Evolutionary conservation across 2,888 invertebrate genomes (phyloP), one percentile per base, ranked within the genome.

Genomic region (Malachius bipustulatus): DNA sequence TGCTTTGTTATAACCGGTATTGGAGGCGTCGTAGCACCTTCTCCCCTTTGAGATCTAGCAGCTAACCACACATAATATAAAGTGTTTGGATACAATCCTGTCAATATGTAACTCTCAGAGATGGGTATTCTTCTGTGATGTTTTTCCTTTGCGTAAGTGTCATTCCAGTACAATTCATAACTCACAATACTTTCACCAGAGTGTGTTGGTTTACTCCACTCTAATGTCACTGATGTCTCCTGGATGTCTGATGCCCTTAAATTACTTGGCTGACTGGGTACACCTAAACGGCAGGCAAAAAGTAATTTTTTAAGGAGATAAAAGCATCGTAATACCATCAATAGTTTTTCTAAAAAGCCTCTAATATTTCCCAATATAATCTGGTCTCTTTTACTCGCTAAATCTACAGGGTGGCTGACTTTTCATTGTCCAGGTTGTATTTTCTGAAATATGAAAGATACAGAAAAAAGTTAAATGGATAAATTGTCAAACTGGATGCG

Each of bases 101-200:
- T 82, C 51, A 97, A 71, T 13, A 82, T 84, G 69, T 89, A 93
- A 15, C 78, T 77, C 60, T 89, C 87, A 12, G 78, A 75, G 45
- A 83, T 81, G 16, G 82, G 78, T 56, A 89, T 85, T 52, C 81
- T 77, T 53, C 85, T 76, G 59, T 82, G 82, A 64, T 84, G 83
- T 59, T 81, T 81, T 59, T 85, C 83, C 70, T 87, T 82, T 34
- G 88, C 87, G 55, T 89, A 90, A 14, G 91, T 90, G 60, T 91
- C 91, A 67, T 96, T 97, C 89, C 91, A 96, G 62, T 93, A 94
- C 14, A 97, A 73, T 65, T 91, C 91, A 65, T 96, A 97, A 55
- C 88, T 87, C 47, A 88, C 80, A 59, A 96, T 91, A 63, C 83
- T 88, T 63, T 91, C 90, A 42, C 87, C 84, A 43, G 88, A 82